Percentiles rank a stretch among this genome's conserved stretches.
Evolutionary conservation across 2,113 vertebrate genomes (phyloP).

Genomic region (Cyprinodon brontotheroides): DNA sequence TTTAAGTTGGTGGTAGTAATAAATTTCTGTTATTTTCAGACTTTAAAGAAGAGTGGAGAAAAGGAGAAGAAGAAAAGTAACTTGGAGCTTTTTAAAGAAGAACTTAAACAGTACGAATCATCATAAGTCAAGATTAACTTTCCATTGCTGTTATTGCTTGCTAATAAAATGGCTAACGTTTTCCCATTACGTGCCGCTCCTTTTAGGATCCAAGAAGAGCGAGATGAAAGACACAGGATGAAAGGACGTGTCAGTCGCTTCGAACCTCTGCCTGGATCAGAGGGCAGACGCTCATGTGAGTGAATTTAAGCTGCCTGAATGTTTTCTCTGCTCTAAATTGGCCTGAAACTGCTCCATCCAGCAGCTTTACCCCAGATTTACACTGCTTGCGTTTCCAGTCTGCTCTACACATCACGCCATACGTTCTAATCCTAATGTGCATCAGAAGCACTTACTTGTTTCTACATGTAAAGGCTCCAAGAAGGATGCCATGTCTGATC

Average conservation of each 20-base stretch:
- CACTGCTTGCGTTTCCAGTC: too few relatives aligned
- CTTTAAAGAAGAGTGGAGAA: slow-evolving; percentile 88
- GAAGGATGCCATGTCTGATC: too few relatives aligned
- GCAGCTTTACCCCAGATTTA: slow-evolving; percentile 10
- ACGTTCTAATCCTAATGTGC: too few relatives aligned
- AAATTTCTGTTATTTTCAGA: slow-evolving; percentile 73
- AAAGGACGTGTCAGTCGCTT: slow-evolving; percentile 98
- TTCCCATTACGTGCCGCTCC: background rate
- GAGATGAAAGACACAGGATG: slow-evolving; percentile 95
- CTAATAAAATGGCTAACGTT: background rate
- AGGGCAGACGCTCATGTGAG: slow-evolving; percentile 94
- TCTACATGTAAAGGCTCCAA: too few relatives aligned
- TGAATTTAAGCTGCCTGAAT: slow-evolving; percentile 11
- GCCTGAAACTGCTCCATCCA: slow-evolving; percentile 17
- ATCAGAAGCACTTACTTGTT: too few relatives aligned
- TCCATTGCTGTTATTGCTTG: background rate
- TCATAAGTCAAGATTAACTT: background rate
- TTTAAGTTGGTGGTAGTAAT: slow-evolving; percentile 5
- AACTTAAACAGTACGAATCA: slow-evolving; percentile 94
- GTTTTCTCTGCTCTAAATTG: slow-evolving; percentile 5
- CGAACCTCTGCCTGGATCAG: slow-evolving; percentile 89
- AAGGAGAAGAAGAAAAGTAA: slow-evolving; percentile 99
- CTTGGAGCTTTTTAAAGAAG: slow-evolving; percentile 98
- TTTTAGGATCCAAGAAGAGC: slow-evolving; percentile 95
- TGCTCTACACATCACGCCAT: too few relatives aligned